Conservation (phyloP, 2,888 invertebrate genomes). For the Actias luna region DNA sequence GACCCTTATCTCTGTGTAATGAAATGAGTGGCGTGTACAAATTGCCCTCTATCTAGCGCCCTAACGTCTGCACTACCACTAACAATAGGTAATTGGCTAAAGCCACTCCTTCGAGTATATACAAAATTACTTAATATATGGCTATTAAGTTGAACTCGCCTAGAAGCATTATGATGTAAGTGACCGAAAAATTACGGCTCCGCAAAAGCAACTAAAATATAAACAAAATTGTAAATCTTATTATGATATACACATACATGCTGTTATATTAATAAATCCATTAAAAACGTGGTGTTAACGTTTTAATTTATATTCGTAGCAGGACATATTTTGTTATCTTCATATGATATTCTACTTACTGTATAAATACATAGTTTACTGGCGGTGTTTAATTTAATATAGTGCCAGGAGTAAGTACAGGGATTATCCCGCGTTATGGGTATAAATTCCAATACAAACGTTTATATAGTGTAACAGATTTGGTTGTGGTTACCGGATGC, state of each 20-base stretch:
- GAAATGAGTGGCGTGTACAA: constrained; percentile 69
- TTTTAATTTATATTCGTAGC: neutral
- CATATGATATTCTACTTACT: neutral
- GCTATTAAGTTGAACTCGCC: constrained; percentile 21
- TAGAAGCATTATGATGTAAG: neutral
- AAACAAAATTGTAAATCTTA: neutral
- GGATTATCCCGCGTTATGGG: neutral
- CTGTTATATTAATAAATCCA: neutral
- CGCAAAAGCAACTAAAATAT: neutral
- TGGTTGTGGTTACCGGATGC: constrained; percentile 13
- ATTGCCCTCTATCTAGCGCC: constrained; percentile 43
- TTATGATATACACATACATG: no score
- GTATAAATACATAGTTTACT: neutral
- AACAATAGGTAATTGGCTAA: constrained; percentile 54
- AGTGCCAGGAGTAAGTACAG: neutral
- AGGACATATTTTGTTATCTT: neutral
- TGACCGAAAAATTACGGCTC: neutral
- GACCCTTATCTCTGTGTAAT: constrained; percentile 71
- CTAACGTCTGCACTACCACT: constrained; percentile 49
- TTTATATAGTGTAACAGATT: constrained; percentile 10
- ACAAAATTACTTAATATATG: constrained; percentile 40
- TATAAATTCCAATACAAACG: constrained; percentile 5
- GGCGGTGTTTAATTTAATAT: neutral
- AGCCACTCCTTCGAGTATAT: constrained; percentile 39
- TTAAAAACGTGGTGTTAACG: no score